Base-by-base conservation (phyloP, 2,797 vertebrate genomes). In the Sebastolobus altivelis region DNA sequence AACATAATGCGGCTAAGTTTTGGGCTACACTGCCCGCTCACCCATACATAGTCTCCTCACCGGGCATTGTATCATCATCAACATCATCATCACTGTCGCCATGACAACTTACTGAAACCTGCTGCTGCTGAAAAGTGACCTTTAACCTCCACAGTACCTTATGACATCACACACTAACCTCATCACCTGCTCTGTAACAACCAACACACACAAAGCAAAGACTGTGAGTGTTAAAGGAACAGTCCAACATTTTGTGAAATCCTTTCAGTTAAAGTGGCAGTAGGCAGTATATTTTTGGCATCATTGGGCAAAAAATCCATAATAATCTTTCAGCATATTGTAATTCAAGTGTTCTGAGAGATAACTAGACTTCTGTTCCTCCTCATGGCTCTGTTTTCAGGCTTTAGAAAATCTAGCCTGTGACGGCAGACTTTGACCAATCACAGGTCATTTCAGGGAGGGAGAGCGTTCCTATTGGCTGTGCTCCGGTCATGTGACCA, bases 91-190 rank as follows among this genome's bases (percentile, higher is more conserved):
- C 69, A 69, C 14, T 2, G 7, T 68, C 56, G 3, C 38, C 69
- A 38, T 59, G 55, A 70, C 70, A 81, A 90, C 90, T 73, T 92
- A 82, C 86, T 3, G 5, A 76, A 84, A 84, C 73, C 81, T 70
- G 29, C 72, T 76, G 27, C 69, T 77, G 46, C 62, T 58, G 37
- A n/a, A 58, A 29, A 65, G n/a, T 66, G 31, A 68, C 38, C 35
- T 65, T 72, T 62, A 46, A 84, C 80, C 61, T 72, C 56, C 31
- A 60, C 43, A 61, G 37, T 16, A 68, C 46, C 43, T 77, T 27
- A 31, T 55, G 40, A 82, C 35, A 69, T 86, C 77, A 43, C 70
- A 74, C 12, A 2, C 65, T 3, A 20, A 71, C 22, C 58, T 58
- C 37, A 70, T 75, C 8, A 79, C 72, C 22, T 63, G 75, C 83